Evolutionary conservation across 2,113 vertebrate species (phyloP).

Genomic region (Dendropsophus ebraccatus): DNA sequence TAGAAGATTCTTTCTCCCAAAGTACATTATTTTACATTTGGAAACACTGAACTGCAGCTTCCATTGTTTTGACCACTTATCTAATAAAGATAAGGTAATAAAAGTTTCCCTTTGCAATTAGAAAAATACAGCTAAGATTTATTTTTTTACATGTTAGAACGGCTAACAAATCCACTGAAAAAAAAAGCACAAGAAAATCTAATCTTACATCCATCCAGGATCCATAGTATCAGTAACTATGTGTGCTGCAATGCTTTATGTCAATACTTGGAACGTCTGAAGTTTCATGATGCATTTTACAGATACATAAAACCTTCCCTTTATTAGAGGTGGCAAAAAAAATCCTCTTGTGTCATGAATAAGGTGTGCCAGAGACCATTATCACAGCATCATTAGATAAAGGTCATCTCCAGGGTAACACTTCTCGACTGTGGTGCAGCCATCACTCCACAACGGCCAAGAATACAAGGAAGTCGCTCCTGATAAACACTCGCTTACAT

Average conservation of each 20-base stretch:
- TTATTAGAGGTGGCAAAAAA: slow-evolving; percentile 34
- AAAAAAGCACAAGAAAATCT: not conserved
- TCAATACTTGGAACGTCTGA: not conserved
- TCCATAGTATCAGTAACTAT: slow-evolving; percentile 13
- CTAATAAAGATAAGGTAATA: no score
- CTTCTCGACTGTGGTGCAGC: slow-evolving; percentile 17
- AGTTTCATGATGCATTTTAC: slow-evolving; percentile 54
- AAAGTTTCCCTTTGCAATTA: no score
- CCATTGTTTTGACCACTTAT: no score
- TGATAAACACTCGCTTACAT: slow-evolving; percentile 1
- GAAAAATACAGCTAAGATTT: not conserved
- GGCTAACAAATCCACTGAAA: not conserved
- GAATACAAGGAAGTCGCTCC: not conserved
- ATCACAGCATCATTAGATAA: slow-evolving; percentile 49
- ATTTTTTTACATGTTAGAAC: not conserved
- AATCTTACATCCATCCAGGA: not conserved
- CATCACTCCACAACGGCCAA: slow-evolving; percentile 25
- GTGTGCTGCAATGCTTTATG: slow-evolving; percentile 14
- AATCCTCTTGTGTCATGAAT: slow-evolving; percentile 30
- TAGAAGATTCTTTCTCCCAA: no score
- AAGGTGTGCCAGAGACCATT: slow-evolving; percentile 47
- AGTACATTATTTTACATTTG: no score
- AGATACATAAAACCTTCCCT: slow-evolving; percentile 32
- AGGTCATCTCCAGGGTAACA: slow-evolving; percentile 42
- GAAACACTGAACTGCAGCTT: no score